These are phyloP conservation scores for Suncus etruscus DNA, from an alignment of 2,113 vertebrate species.

Conservation along the genomic window DNA sequence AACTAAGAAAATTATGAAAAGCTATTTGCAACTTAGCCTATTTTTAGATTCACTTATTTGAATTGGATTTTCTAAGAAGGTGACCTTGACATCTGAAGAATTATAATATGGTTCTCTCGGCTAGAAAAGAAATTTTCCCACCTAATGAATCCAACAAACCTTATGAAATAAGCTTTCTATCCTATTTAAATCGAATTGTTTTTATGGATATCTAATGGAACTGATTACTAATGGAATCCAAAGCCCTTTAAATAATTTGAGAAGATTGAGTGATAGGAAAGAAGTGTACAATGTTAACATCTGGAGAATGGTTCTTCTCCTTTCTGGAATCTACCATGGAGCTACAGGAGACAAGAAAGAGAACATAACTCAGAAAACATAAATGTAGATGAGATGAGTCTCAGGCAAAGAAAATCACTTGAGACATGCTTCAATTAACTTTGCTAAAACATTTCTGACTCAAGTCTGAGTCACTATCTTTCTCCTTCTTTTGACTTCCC, in stretches of 20 bases:
- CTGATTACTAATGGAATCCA: neutral
- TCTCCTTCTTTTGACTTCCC: neutral
- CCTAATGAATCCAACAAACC: neutral
- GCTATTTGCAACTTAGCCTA: neutral
- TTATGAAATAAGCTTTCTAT: neutral
- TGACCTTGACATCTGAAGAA: neutral
- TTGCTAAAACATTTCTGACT: conserved; percentile 23
- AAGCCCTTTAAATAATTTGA: conserved; percentile 24
- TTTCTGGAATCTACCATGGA: conserved; percentile 31
- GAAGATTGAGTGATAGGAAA: neutral
- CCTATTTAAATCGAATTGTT: neutral
- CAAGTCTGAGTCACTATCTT: neutral
- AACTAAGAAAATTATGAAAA: neutral
- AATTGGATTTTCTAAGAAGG: neutral
- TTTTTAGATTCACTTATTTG: neutral
- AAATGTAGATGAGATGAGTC: neutral
- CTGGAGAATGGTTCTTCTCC: neutral
- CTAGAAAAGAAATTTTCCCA: conserved; percentile 9
- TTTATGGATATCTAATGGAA: neutral
- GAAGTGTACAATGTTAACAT: neutral
- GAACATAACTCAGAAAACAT: neutral
- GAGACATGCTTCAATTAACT: neutral
- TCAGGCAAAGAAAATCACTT: neutral
- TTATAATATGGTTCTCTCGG: neutral
- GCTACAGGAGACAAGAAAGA: neutral